Evolutionary conservation across 2,888 invertebrate species (phyloP).

Genomic region (Sinelater perroti): DNA sequence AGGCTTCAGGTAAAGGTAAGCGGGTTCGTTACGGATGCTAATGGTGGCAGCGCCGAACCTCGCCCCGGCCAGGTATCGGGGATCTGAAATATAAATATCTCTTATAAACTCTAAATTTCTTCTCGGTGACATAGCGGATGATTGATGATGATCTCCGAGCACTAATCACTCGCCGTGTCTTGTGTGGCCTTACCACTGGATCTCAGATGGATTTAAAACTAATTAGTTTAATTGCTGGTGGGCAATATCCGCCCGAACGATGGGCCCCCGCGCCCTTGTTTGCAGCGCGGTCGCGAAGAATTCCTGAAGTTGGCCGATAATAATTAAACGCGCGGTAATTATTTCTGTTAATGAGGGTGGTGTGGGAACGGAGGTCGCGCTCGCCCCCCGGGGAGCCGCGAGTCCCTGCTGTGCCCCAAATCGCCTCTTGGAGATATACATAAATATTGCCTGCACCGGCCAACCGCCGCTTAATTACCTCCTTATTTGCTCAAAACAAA

Average conservation of each 20-base stretch:
- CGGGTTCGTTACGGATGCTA: slow-evolving; percentile 21
- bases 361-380: slow-evolving; percentile 56
- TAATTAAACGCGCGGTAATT: slow-evolving; percentile 51
- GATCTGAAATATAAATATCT: slow-evolving; percentile 34
- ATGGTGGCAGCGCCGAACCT: slow-evolving; percentile 10
- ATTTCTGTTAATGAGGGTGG: slow-evolving; percentile 60
- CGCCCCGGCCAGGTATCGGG: slow-evolving; percentile 25
- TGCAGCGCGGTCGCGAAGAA: slow-evolving; percentile 22
- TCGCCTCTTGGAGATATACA: slow-evolving; percentile 50
- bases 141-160: slow-evolving; percentile 41
- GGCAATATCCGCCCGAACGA: slow-evolving; percentile 12
- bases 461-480: slow-evolving; percentile 23
- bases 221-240: slow-evolving; percentile 38
- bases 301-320: slow-evolving; percentile 17
- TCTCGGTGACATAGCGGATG: slow-evolving; percentile 36
- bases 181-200: slow-evolving; percentile 39
- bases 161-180: slow-evolving; percentile 41
- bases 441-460: slow-evolving; percentile 43
- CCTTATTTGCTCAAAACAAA: slow-evolving; percentile 19
- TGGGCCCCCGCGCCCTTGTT: background rate
- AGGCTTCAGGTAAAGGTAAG: slow-evolving; percentile 4
- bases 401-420: slow-evolving; percentile 54
- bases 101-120: slow-evolving; percentile 33
- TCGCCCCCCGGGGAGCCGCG: slow-evolving; percentile 50
- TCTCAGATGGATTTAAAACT: slow-evolving; percentile 30